Percentiles rank a stretch among this genome's conserved stretches.
Evolutionary conservation across 2,113 vertebrate genomes (phyloP).

Genomic region (Rhipidura dahli): DNA sequence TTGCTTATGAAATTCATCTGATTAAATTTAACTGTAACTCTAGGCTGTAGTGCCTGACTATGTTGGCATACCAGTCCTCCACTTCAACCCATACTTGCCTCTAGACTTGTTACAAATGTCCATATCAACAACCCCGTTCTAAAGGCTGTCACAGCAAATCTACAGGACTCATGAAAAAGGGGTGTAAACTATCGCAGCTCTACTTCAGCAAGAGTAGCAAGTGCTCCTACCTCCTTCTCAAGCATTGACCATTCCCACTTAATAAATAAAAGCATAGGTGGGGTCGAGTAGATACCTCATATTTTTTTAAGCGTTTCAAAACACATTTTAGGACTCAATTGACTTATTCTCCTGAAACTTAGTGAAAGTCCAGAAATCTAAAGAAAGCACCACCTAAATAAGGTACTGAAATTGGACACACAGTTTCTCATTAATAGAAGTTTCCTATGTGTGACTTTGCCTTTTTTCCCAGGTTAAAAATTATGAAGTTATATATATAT

Average conservation of each 20-base stretch:
- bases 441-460: not conserved
- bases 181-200: not conserved
- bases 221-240: fast-evolving
- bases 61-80: not conserved
- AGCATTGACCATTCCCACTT: not conserved
- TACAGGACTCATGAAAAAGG: not conserved
- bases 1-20: not conserved
- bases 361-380: not conserved
- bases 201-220: not conserved
- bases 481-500: not conserved
- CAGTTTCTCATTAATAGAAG: not conserved
- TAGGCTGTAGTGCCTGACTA: not conserved
- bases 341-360: not conserved
- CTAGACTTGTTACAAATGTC: not conserved
- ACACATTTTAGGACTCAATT: not conserved
- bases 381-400: not conserved
- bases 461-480: not conserved
- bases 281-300: not conserved
- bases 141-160: not conserved
- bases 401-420: not conserved
- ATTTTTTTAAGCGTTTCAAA: not conserved
- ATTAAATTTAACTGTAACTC: not conserved
- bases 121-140: not conserved
- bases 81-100: not conserved
- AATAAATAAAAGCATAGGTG: not conserved